A percentile compares a stretch with the other conserved stretches of the same genome.
Evolutionary conservation across 2,888 invertebrate genomes (phyloP).

Genomic region (Polymixis lichenea): DNA sequence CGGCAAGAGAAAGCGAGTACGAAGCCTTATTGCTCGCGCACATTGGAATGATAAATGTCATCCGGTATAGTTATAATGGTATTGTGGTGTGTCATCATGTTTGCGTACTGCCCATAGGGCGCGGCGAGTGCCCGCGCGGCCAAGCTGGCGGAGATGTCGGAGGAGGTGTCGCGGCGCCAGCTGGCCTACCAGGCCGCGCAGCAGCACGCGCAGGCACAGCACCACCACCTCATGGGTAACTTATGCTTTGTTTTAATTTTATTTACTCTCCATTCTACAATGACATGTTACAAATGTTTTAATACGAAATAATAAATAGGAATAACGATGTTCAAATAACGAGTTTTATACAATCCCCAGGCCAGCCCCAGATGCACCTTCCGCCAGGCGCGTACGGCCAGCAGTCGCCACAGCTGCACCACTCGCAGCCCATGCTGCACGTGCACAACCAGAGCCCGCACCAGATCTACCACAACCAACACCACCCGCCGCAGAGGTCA

Average conservation of each 20-base stretch:
- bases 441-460: conserved; percentile 76
- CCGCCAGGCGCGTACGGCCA: conserved; percentile 13
- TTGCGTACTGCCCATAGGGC: conserved; percentile 61
- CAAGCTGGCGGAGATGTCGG: conserved; percentile 95
- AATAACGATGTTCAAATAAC: neutral
- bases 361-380: conserved; percentile 50
- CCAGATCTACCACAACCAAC: conserved; percentile 77
- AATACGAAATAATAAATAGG: neutral
- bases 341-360: conserved; percentile 25
- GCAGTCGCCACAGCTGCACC: conserved; percentile 55
- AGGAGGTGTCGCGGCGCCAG: conserved; percentile 93
- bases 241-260: neutral
- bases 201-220: conserved; percentile 46
- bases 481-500: conserved; percentile 78
- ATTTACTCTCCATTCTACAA: neutral
- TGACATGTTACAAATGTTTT: neutral
- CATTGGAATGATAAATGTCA: too few species aligned
- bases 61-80: too few species aligned
- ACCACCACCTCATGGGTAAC: conserved; percentile 62
- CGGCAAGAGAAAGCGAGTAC: neutral
- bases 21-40: neutral
- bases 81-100: neutral
- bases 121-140: conserved; percentile 88
- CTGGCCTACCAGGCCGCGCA: conserved; percentile 77
- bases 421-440: conserved; percentile 63